Percentiles rank a stretch among this genome's conserved stretches.
Evolutionary conservation across 2,113 vertebrate genomes (phyloP).

Genomic region (Cyprinodon brontotheroides): DNA sequence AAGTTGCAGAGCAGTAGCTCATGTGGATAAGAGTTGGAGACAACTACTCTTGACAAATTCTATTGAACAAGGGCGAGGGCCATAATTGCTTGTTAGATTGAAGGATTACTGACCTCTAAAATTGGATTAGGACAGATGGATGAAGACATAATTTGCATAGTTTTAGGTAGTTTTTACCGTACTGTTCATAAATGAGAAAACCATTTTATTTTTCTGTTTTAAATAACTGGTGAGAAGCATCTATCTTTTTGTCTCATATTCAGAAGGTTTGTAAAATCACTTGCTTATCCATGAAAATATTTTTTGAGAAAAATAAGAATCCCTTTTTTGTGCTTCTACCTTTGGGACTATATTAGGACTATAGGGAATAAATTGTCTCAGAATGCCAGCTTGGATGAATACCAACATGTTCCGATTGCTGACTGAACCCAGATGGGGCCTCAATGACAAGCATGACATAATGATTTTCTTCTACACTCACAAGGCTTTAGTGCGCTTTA

Average conservation of each 20-base stretch:
- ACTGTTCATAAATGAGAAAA: too few relatives aligned
- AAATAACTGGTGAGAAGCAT: too few relatives aligned
- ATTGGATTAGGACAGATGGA: too few relatives aligned
- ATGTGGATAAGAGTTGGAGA: too few relatives aligned
- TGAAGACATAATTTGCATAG: too few relatives aligned
- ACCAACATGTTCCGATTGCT: conserved; percentile 15
- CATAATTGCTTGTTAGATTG: too few relatives aligned
- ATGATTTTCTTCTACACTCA: background rate
- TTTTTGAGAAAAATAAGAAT: background rate
- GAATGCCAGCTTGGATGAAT: background rate
- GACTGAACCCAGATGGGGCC: conserved; percentile 24
- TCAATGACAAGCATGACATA: background rate
- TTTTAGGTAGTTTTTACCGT: too few relatives aligned
- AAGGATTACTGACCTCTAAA: too few relatives aligned
- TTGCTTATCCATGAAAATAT: background rate
- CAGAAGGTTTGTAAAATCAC: background rate
- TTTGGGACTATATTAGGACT: background rate
- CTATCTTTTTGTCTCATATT: background rate
- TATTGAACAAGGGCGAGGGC: too few relatives aligned
- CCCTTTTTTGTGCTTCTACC: background rate
- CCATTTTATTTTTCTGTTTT: too few relatives aligned
- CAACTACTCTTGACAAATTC: too few relatives aligned
- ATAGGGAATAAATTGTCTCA: background rate
- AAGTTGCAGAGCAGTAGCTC: too few relatives aligned
- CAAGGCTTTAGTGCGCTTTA: background rate